Percentiles rank a stretch among this genome's conserved stretches.
phyloP scores from a whole-genome alignment of 2,113 vertebrate species.

The Sakesphorus luctuosus region DNA sequence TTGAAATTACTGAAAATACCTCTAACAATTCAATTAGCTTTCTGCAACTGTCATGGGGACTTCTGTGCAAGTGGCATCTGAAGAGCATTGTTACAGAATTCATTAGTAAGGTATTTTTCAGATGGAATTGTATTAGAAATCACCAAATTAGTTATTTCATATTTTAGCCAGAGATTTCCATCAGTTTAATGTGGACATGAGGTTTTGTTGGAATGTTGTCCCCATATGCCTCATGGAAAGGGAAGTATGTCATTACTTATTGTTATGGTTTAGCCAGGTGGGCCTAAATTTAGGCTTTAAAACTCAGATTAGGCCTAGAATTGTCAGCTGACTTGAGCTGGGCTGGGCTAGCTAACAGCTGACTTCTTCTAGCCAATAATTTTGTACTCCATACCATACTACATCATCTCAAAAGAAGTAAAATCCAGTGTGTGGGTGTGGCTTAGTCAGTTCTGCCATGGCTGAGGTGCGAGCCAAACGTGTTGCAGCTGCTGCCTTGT shows the following conservation, averaged over 20 bases:
- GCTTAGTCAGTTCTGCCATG: too few relatives aligned
- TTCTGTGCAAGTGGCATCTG: background rate
- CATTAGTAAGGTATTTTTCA: background rate
- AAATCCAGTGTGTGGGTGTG: too few relatives aligned
- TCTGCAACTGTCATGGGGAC: background rate
- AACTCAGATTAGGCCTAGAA: too few relatives aligned
- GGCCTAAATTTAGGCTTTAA: too few relatives aligned
- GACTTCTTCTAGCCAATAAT: too few relatives aligned
- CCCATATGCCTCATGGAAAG: background rate
- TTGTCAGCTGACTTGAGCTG: too few relatives aligned
- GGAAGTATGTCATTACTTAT: background rate
- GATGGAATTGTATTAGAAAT: background rate
- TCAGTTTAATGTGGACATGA: background rate
- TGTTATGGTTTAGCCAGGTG: too few relatives aligned
- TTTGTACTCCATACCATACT: too few relatives aligned
- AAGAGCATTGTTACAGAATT: background rate
- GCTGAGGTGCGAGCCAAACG: too few relatives aligned
- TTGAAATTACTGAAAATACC: background rate
- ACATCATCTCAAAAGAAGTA: too few relatives aligned
- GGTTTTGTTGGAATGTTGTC: background rate
- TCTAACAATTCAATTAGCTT: background rate
- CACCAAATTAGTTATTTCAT: background rate
- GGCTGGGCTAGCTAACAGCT: too few relatives aligned
- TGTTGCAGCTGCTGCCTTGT: too few relatives aligned
- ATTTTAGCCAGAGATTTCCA: background rate